phyloP scores from a whole-genome alignment of 2,888 invertebrate species.

The Habroteleia sp. region DNA sequence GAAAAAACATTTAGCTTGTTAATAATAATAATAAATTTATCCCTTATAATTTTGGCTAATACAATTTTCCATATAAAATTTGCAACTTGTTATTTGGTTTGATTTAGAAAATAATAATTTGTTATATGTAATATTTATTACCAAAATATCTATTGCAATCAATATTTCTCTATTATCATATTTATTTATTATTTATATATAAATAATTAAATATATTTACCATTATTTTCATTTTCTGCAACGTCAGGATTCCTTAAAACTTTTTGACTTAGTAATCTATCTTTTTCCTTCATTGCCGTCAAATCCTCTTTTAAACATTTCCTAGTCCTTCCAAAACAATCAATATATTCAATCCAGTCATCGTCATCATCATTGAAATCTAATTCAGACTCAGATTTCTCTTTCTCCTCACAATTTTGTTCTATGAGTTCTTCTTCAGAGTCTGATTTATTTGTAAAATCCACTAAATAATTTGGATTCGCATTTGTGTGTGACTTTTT shows the following conservation, averaged over 20 bases:
- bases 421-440: constrained; percentile 59
- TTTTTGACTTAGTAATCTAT: constrained; percentile 79
- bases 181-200: not conserved
- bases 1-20: not conserved
- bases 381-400: constrained; percentile 42
- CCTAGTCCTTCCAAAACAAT: constrained; percentile 93
- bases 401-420: not conserved
- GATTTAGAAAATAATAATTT: not conserved
- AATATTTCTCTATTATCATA: too few species aligned
- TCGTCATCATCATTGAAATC: constrained; percentile 76
- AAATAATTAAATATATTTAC: too few species aligned
- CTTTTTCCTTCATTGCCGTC: constrained; percentile 85
- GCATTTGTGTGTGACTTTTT: constrained; percentile 71
- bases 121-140: too few species aligned
- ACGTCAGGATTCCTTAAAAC: constrained; percentile 65
- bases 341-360: constrained; percentile 92
- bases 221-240: too few species aligned
- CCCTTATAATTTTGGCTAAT: too few species aligned
- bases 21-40: too few species aligned
- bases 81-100: too few species aligned
- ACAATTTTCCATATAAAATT: too few species aligned
- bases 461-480: constrained; percentile 75
- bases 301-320: constrained; percentile 91
- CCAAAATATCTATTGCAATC: too few species aligned
- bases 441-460: constrained; percentile 75